These are phyloP conservation scores for Tachycineta bicolor DNA, from an alignment of 2,113 vertebrate genomes.

Conservation along the genomic window DNA sequence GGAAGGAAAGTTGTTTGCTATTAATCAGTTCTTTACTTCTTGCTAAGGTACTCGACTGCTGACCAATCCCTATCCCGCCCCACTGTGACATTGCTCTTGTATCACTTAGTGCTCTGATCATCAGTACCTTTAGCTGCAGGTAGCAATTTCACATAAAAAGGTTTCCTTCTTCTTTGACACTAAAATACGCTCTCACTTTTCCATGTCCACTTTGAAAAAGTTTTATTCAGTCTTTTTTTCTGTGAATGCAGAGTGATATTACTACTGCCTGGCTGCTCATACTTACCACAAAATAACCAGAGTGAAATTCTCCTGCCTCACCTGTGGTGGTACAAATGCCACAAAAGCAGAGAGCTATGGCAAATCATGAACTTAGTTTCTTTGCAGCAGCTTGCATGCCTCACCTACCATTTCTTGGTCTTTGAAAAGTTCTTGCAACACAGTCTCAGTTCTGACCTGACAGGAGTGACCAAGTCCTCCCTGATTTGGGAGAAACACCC, in stretches of 20 bases:
- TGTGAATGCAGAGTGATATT: background rate
- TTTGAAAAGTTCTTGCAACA: background rate
- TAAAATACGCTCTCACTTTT: background rate
- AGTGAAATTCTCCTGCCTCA: background rate
- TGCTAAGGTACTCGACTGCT: background rate
- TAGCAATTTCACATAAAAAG: background rate
- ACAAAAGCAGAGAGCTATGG: background rate
- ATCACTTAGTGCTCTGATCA: background rate
- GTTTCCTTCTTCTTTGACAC: background rate
- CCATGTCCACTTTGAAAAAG: background rate
- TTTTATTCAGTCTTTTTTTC: background rate
- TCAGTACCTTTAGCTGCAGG: background rate
- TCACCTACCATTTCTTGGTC: background rate
- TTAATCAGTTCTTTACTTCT: background rate
- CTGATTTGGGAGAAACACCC: background rate
- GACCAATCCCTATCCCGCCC: background rate
- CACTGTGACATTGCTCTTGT: background rate
- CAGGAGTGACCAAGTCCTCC: background rate
- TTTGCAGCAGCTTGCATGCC: background rate
- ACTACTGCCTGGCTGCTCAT: background rate
- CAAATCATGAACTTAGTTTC: accelerated
- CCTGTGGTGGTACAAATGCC: background rate
- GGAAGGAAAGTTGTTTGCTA: background rate
- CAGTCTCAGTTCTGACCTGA: accelerated
- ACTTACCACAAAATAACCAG: background rate